A percentile compares a stretch with the other conserved stretches of the same genome.
Evolutionary conservation across 2,113 vertebrate species (phyloP).

Genomic region (Rhinoderma darwinii): DNA sequence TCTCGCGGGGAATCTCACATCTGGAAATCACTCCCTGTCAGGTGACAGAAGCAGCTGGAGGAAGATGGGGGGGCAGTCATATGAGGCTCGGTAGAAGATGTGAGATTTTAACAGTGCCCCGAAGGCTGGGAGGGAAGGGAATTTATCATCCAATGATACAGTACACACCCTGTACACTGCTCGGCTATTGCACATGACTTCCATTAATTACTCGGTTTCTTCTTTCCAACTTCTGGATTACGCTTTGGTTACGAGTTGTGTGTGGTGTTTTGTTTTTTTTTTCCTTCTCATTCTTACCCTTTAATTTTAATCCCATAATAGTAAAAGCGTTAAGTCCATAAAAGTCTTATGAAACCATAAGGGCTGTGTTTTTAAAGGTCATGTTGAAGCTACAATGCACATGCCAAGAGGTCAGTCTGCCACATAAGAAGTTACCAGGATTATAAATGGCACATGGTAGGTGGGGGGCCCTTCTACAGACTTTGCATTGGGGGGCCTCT

Average conservation of each 20-base stretch:
- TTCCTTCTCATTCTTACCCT: neutral
- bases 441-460: too few species aligned
- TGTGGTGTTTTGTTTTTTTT: neutral
- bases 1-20: conserved; percentile 19
- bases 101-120: conserved; percentile 46
- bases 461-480: too few species aligned
- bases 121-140: conserved; percentile 42
- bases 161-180: conserved; percentile 41
- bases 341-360: neutral
- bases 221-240: conserved; percentile 25
- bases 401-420: too few species aligned
- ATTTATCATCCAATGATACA: conserved; percentile 35
- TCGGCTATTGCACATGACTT: conserved; percentile 18
- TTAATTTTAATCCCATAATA: conserved; percentile 23
- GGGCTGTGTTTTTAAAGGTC: neutral
- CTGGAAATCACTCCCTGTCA: conserved; percentile 47
- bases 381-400: neutral
- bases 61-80: neutral
- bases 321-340: neutral
- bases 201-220: conserved; percentile 14
- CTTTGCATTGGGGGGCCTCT: too few species aligned
- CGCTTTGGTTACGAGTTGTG: neutral
- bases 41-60: conserved; percentile 32
- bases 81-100: conserved; percentile 34
- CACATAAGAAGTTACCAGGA: too few species aligned